Evolutionary conservation across 2,888 invertebrate species (phyloP).

Genomic region (Ditylenchus weischeri): DNA sequence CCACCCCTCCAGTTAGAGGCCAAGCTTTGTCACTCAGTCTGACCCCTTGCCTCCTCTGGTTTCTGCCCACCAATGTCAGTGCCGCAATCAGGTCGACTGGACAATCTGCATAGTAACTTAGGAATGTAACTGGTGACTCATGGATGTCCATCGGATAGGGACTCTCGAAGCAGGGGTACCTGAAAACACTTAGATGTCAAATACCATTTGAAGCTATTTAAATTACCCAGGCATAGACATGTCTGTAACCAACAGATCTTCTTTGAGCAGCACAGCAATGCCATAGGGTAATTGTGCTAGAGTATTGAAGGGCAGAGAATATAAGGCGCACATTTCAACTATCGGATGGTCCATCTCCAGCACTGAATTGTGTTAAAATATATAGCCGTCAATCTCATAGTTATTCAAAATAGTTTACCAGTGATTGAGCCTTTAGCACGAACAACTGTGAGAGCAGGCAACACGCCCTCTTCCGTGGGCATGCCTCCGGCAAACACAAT

Average conservation of each 20-base stretch:
- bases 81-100: slow-evolving; percentile 96
- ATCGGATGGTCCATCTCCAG: slow-evolving; percentile 89
- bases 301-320: slow-evolving; percentile 80
- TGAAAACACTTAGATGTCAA: slow-evolving; percentile 41
- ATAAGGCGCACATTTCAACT: slow-evolving; percentile 65
- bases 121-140: slow-evolving; percentile 95
- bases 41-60: slow-evolving; percentile 66
- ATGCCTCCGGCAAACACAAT: slow-evolving; percentile 55
- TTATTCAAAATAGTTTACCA: too few relatives aligned
- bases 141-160: slow-evolving; percentile 99
- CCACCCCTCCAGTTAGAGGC: slow-evolving; percentile 94
- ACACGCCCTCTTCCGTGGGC: slow-evolving; percentile 55
- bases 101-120: slow-evolving; percentile 93
- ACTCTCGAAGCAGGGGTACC: slow-evolving; percentile 95
- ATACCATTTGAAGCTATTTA: background rate
- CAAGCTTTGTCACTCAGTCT: slow-evolving; percentile 66
- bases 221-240: slow-evolving; percentile 77
- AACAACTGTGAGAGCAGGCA: slow-evolving; percentile 62
- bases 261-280: slow-evolving; percentile 91
- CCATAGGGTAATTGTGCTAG: slow-evolving; percentile 94
- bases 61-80: slow-evolving; percentile 83
- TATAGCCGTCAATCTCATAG: too few relatives aligned
- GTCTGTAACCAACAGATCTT: slow-evolving; percentile 96
- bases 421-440: slow-evolving; percentile 48
- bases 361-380: slow-evolving; percentile 4